Evolutionary conservation across 2,888 invertebrate species (phyloP), one percentile per base, ranked within the genome.

Genomic region (Pollenia amentaria): DNA sequence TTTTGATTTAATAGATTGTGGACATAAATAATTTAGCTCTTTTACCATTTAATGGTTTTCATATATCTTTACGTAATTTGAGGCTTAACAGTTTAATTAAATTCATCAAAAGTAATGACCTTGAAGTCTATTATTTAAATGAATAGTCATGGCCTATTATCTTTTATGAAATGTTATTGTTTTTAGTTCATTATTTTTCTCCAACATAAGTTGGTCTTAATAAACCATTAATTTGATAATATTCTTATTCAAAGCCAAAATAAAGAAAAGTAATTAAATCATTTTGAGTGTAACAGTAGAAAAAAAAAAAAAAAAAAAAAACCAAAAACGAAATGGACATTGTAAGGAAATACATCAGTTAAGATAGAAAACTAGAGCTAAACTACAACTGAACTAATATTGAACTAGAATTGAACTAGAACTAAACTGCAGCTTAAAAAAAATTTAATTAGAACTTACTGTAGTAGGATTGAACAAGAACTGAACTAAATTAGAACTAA

Each of bases 201-300:
- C 14, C 21, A 67, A 46, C 10, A 67, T 46, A 64, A 64, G 44
- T 12, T 29, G 10, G 65, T 46, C 65, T 67, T 67, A 67, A 67
- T 67, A 67, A 67, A 67, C 65, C 65, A 67, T 67, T 67, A 67
- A 67, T 67, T 67, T 67, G 44, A 65, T 65, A 44, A 44, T 44
- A 18, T 18, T 67, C 21, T 67, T 21, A 46, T 67, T 46, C 38
- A 57, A 55, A 55, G 55, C 55, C 55, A 18, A 57, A 57, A 57
- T 9, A 57, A 57, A n/a, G 14, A 38, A 2, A 57, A 57, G 7
- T 2, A 38, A 57, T 38, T 57, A 57, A 57, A 57, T 57, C 38
- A 57, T 57, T 38, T n/a, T 11, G 57, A 14, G 14, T 21, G 11
- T 55, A 21, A 57, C 0, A 57, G 14, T 29, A 12, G 57, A 38